A percentile compares a stretch with the other conserved stretches of the same genome.
Conservation (phyloP, 2,888 invertebrate genomes). For the Panopea generosa region DNA sequence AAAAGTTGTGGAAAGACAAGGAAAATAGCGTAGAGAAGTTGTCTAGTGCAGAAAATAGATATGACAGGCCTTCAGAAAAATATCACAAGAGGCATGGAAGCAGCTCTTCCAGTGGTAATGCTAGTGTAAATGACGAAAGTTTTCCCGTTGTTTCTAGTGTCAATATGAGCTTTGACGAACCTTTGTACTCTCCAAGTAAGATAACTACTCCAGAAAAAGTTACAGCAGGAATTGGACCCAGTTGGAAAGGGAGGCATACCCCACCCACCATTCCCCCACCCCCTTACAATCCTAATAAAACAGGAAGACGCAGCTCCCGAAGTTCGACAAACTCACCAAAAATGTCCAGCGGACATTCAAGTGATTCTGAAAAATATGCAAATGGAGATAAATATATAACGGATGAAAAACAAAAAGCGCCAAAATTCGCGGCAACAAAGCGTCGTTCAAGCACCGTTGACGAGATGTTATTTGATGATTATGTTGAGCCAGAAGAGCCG, state of each 20-base stretch:
- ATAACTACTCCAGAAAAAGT: slow-evolving; percentile 39
- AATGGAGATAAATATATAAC: slow-evolving; percentile 24
- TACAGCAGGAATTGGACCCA: slow-evolving; percentile 33
- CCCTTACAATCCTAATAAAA: slow-evolving; percentile 54
- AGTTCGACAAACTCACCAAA: slow-evolving; percentile 51
- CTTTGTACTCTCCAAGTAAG: slow-evolving; percentile 69
- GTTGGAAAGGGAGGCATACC: slow-evolving; percentile 52
- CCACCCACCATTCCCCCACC: slow-evolving; percentile 60
- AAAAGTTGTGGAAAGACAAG: slow-evolving; percentile 29
- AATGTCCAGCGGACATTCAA: slow-evolving; percentile 57
- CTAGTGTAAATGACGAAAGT: slow-evolving; percentile 59
- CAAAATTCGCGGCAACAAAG: slow-evolving; percentile 71
- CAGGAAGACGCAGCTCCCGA: slow-evolving; percentile 32
- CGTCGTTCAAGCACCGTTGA: slow-evolving; percentile 81
- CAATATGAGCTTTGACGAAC: slow-evolving; percentile 80
- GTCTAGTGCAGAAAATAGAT: neutral
- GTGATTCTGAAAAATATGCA: slow-evolving; percentile 58
- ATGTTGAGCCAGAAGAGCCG: slow-evolving; percentile 68
- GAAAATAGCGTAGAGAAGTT: slow-evolving; percentile 29
- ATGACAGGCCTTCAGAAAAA: neutral
- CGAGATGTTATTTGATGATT: slow-evolving; percentile 82
- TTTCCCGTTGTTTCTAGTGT: slow-evolving; percentile 51
- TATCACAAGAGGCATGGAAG: slow-evolving; percentile 33
- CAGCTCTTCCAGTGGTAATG: slow-evolving; percentile 34
- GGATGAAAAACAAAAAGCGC: slow-evolving; percentile 60